A percentile compares a stretch with the other conserved stretches of the same genome.
phyloP scores from a whole-genome alignment of 2,888 invertebrate species.

The Callyntrura sp. region DNA sequence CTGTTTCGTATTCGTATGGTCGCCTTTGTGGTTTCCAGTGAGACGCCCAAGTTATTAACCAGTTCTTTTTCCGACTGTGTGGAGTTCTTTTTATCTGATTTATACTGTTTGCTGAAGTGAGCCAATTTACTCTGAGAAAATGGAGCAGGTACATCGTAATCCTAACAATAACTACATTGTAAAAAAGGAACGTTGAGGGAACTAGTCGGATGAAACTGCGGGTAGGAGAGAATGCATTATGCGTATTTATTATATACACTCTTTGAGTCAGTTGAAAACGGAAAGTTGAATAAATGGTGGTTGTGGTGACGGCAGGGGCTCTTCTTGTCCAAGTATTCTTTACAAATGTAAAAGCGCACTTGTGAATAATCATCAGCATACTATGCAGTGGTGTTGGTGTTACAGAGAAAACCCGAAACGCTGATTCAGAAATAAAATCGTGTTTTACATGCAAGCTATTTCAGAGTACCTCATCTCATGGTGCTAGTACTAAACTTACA shows the following conservation, averaged over 20 bases:
- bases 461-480: too few species aligned
- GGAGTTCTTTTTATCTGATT: not conserved
- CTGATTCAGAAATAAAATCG: too few species aligned
- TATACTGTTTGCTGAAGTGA: not conserved
- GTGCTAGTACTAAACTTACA: too few species aligned
- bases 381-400: too few species aligned
- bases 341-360: constrained; percentile 20
- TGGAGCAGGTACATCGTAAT: not conserved
- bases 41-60: not conserved
- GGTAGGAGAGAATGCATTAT: not conserved
- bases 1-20: constrained; percentile 14
- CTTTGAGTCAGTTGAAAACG: constrained; percentile 22
- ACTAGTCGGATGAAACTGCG: not conserved
- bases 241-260: constrained; percentile 35
- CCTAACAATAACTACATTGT: constrained; percentile 6
- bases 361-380: constrained; percentile 16
- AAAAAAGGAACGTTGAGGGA: not conserved
- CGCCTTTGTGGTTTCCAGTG: not conserved
- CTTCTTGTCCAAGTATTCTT: not conserved
- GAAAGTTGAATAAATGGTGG: not conserved
- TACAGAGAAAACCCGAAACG: too few species aligned
- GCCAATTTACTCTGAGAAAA: constrained; percentile 8
- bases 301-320: not conserved
- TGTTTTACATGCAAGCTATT: too few species aligned
- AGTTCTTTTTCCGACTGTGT: constrained; percentile 6